These are phyloP conservation scores for Odontamblyopus lacepedii DNA, from an alignment of 2,797 vertebrate genomes.

Conservation along the genomic window DNA sequence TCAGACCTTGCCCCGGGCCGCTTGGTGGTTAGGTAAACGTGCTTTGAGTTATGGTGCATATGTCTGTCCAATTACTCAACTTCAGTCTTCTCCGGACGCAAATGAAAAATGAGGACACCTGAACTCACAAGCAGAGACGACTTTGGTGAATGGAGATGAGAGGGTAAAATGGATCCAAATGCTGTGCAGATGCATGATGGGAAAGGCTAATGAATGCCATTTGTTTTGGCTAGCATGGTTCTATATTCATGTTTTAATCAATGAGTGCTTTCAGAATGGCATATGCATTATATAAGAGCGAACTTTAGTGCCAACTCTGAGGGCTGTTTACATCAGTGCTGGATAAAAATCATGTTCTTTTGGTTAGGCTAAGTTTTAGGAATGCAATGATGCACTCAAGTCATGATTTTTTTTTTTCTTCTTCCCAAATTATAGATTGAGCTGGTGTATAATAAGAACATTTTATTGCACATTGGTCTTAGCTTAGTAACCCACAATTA, in stretches of 20 bases:
- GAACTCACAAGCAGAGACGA: constrained; percentile 17
- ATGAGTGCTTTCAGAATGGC: neutral
- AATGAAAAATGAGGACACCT: constrained; percentile 48
- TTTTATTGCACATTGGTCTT: neutral
- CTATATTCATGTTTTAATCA: constrained; percentile 4
- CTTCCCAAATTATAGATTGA: neutral
- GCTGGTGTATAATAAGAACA: neutral
- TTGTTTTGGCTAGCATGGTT: neutral
- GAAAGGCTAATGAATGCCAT: constrained; percentile 8
- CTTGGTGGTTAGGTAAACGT: constrained; percentile 51
- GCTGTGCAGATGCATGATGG: neutral
- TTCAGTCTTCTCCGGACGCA: constrained; percentile 41
- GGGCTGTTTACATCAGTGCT: neutral
- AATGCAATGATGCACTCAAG: neutral
- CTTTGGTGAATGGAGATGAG: constrained; percentile 16
- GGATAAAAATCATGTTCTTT: neutral
- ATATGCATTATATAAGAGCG: neutral
- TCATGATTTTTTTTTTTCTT: neutral
- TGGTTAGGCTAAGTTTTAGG: neutral
- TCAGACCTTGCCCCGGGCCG: constrained; percentile 70
- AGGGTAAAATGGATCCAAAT: constrained; percentile 26
- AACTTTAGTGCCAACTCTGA: neutral
- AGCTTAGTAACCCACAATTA: neutral
- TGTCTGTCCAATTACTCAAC: constrained; percentile 68
- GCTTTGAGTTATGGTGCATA: constrained; percentile 59